phyloP scores from a whole-genome alignment of 2,888 invertebrate genomes.

The Leptarthrus brevirostris region DNA sequence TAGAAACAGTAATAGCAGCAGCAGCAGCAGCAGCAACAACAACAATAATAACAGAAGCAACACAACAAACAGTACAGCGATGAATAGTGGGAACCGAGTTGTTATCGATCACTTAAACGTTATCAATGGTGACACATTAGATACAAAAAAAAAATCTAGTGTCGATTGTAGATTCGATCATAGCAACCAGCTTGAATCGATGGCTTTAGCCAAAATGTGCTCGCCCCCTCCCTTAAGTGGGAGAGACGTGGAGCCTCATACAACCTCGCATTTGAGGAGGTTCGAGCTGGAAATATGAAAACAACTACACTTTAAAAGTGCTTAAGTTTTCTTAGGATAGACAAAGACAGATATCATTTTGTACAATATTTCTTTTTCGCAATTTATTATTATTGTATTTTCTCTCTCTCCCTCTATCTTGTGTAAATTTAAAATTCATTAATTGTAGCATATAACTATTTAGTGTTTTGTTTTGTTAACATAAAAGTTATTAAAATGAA shows the following conservation, averaged over 20 bases:
- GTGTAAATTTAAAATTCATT: slow-evolving; percentile 46
- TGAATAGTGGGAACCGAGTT: slow-evolving; percentile 18
- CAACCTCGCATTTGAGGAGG: slow-evolving; percentile 71
- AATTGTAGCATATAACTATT: slow-evolving; percentile 45
- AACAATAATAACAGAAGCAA: slow-evolving; percentile 42
- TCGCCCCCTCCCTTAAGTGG: slow-evolving; percentile 73
- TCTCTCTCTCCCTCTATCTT: slow-evolving; percentile 9
- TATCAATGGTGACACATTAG: slow-evolving; percentile 60
- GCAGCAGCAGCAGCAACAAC: slow-evolving; percentile 44
- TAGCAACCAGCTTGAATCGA: slow-evolving; percentile 24
- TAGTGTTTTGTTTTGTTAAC: slow-evolving; percentile 50
- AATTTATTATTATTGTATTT: slow-evolving; percentile 43
- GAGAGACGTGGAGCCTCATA: slow-evolving; percentile 74
- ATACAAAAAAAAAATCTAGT: background rate
- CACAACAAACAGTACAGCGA: background rate
- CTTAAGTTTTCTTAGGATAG: slow-evolving; percentile 15
- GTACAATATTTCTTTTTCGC: slow-evolving; percentile 36
- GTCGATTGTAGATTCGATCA: slow-evolving; percentile 42
- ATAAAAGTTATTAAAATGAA: slow-evolving; percentile 44
- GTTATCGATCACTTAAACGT: slow-evolving; percentile 65
- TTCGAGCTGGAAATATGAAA: slow-evolving; percentile 71
- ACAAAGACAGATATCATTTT: background rate
- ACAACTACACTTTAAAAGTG: slow-evolving; percentile 9
- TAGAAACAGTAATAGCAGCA: slow-evolving; percentile 52
- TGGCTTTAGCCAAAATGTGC: slow-evolving; percentile 55